Conservation (phyloP, 2,113 vertebrate species). For the Petromus typicus region DNA sequence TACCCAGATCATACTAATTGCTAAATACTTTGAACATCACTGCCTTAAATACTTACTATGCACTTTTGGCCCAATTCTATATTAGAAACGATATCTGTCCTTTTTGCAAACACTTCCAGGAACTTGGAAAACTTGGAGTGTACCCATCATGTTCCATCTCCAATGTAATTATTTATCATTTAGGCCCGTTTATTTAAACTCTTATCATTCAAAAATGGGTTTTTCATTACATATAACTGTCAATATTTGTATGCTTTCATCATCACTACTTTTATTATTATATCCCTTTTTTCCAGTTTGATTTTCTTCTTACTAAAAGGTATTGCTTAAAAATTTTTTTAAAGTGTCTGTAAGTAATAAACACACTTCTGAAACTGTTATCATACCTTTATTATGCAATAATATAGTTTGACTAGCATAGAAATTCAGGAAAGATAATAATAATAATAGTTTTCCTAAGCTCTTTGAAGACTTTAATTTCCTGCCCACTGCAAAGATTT, state of each 20-base stretch:
- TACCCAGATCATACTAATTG: neutral
- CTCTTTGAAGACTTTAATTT: neutral
- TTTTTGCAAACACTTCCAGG: neutral
- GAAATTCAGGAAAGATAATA: neutral
- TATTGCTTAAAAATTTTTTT: conserved; percentile 2
- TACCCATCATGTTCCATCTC: neutral
- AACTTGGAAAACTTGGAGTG: neutral
- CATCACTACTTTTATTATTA: neutral
- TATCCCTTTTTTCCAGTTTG: neutral
- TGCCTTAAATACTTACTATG: conserved; percentile 23
- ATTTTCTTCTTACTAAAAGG: conserved; percentile 17
- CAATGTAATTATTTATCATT: neutral
- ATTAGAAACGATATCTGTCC: neutral
- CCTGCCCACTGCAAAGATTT: neutral
- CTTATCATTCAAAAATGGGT: neutral
- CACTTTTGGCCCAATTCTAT: neutral
- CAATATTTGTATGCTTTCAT: neutral
- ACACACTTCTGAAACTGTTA: neutral
- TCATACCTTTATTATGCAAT: neutral
- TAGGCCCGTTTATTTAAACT: neutral
- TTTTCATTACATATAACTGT: neutral
- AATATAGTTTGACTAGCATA: neutral
- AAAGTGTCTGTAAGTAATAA: neutral
- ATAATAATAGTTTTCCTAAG: neutral
- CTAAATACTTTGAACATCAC: neutral